Conservation (phyloP, 1,140 invertebrate species). For the Cepaea nemoralis region DNA sequence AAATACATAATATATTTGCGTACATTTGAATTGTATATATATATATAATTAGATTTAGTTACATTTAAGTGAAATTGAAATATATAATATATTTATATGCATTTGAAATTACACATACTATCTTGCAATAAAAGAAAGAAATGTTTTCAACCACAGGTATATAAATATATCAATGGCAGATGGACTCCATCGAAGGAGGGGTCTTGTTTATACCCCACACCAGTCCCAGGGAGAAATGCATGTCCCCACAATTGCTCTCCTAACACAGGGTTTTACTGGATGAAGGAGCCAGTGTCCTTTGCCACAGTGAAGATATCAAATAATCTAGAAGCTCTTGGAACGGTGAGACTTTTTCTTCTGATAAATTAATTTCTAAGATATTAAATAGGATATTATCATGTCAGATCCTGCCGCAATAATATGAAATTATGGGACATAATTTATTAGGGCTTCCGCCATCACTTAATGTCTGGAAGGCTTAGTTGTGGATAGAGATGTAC, state of each 20-base stretch:
- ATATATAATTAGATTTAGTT: too few relatives aligned
- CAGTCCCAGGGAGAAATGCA: slow-evolving; percentile 71
- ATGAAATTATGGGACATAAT: too few relatives aligned
- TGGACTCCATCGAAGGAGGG: slow-evolving; percentile 15
- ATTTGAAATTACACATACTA: neutral
- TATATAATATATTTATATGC: neutral
- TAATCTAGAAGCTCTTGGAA: slow-evolving; percentile 73
- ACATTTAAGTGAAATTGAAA: too few relatives aligned
- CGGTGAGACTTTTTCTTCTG: too few relatives aligned
- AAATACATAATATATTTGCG: too few relatives aligned
- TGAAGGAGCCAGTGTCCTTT: slow-evolving; percentile 89
- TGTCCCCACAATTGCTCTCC: slow-evolving; percentile 94
- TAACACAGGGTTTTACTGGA: slow-evolving; percentile 94
- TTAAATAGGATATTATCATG: too few relatives aligned
- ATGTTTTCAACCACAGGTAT: neutral
- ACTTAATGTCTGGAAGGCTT: too few relatives aligned
- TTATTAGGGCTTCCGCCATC: too few relatives aligned
- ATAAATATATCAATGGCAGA: slow-evolving; percentile 18
- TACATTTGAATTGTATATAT: too few relatives aligned
- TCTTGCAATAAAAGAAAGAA: neutral
- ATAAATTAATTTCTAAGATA: too few relatives aligned
- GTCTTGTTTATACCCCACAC: slow-evolving; percentile 75
- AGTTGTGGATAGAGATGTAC: too few relatives aligned
- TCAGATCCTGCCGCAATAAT: too few relatives aligned
- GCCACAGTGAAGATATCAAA: slow-evolving; percentile 96